These are phyloP conservation scores for Dysmachus trigonus DNA, from an alignment of 2,888 invertebrate species.

Conservation along the genomic window DNA sequence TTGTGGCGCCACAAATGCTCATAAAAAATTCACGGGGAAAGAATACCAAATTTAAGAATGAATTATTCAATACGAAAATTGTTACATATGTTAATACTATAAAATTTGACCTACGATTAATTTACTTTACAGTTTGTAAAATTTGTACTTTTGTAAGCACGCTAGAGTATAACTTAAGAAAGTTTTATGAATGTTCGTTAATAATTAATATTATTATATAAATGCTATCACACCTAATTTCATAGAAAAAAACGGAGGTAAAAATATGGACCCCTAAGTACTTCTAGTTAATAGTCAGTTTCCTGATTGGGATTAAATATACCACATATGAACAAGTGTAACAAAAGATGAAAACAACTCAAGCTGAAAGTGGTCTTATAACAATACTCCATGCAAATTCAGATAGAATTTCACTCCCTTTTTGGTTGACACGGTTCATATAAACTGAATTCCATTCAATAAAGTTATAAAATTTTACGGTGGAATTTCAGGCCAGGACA, in stretches of 20 bases:
- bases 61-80: not conserved
- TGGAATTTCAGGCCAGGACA: not conserved
- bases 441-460: not conserved
- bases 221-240: no score
- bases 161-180: no score
- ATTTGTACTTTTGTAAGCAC: no score
- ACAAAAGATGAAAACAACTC: not conserved
- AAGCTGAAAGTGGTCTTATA: not conserved
- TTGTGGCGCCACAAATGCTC: not conserved
- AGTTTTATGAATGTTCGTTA: no score
- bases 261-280: no score
- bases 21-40: conserved; percentile 14
- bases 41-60: not conserved
- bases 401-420: not conserved
- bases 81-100: not conserved
- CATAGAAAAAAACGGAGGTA: no score
- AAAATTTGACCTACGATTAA: no score
- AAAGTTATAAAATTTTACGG: conserved; percentile 19
- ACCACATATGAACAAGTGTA: not conserved
- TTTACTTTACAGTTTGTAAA: no score
- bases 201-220: no score
- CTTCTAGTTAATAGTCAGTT: no score
- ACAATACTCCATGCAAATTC: not conserved
- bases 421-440: not conserved
- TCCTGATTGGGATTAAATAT: no score